phyloP scores from a whole-genome alignment of 23 tunicate genomes.

The Pegea sp. region DNA sequence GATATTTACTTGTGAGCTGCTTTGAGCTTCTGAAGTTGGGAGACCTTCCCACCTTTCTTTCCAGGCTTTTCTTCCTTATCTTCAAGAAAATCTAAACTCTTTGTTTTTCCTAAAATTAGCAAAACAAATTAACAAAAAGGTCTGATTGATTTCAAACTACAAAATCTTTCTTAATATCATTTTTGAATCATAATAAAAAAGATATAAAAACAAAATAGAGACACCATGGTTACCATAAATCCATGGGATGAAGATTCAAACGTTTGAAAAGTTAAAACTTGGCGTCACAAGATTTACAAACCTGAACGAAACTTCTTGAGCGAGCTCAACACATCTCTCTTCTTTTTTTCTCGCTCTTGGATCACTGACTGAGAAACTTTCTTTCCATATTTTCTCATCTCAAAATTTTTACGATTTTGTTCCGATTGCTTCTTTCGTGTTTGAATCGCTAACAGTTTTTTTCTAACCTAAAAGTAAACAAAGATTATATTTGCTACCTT shows the following conservation, averaged over 20 bases:
- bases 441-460: conserved; percentile 32
- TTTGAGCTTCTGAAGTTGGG: conserved; percentile 16
- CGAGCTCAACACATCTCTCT: conserved; percentile 47
- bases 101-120: conserved; percentile 22
- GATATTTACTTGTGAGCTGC: conserved; percentile 13
- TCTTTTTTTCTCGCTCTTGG: conserved; percentile 45
- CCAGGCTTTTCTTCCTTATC: conserved; percentile 10
- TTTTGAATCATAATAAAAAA: too few relatives aligned
- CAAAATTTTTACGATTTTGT: conserved; percentile 18
- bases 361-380: conserved; percentile 55
- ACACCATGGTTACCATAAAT: too few relatives aligned
- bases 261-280: too few relatives aligned
- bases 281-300: too few relatives aligned
- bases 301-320: conserved; percentile 72
- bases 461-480: conserved; percentile 19
- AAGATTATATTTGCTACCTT: conserved; percentile 1
- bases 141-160: too few relatives aligned
- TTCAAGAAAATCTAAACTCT: conserved; percentile 44
- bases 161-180: too few relatives aligned
- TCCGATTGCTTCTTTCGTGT: conserved; percentile 28
- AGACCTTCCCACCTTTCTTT: conserved; percentile 5
- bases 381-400: conserved; percentile 62
- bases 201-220: too few relatives aligned
- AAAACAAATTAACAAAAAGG: too few relatives aligned
- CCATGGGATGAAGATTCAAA: too few relatives aligned